Conservation (phyloP, 2,113 vertebrate species). For the Gambusia holbrooki region DNA sequence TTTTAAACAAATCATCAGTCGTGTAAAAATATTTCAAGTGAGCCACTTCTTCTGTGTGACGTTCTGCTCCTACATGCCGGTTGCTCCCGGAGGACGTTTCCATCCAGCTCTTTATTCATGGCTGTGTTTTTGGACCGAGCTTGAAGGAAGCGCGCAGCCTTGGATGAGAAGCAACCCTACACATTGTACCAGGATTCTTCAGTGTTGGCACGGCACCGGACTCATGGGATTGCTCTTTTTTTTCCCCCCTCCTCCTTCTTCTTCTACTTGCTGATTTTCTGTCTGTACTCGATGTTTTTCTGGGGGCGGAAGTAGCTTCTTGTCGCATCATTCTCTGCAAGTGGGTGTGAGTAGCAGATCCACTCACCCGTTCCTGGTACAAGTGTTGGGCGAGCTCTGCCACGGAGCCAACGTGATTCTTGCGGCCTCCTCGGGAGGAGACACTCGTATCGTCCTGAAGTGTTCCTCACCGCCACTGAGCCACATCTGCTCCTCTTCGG, state of each 20-base stretch:
- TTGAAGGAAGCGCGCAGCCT: neutral
- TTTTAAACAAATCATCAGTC: neutral
- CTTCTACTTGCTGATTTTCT: too few relatives aligned
- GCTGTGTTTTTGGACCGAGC: neutral
- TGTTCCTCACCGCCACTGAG: neutral
- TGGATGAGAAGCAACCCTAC: neutral
- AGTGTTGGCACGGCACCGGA: neutral
- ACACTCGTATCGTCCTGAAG: neutral
- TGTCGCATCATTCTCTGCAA: too few relatives aligned
- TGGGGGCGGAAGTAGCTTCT: too few relatives aligned
- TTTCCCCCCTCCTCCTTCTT: neutral
- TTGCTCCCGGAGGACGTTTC: neutral
- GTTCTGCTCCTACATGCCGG: neutral
- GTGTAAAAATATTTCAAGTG: neutral
- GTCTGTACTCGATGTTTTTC: neutral
- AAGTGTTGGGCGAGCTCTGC: too few relatives aligned
- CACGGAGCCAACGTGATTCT: too few relatives aligned
- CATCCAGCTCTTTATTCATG: neutral
- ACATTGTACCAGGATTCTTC: too few relatives aligned
- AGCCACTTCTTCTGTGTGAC: neutral
- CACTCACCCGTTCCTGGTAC: too few relatives aligned
- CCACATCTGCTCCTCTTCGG: too few relatives aligned
- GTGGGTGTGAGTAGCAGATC: too few relatives aligned
- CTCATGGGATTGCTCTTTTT: neutral
- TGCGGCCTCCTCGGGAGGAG: too few relatives aligned